These are phyloP conservation scores for Anser brachyrhynchus DNA, from an alignment of 2,113 vertebrate genomes.

Conservation along the genomic window DNA sequence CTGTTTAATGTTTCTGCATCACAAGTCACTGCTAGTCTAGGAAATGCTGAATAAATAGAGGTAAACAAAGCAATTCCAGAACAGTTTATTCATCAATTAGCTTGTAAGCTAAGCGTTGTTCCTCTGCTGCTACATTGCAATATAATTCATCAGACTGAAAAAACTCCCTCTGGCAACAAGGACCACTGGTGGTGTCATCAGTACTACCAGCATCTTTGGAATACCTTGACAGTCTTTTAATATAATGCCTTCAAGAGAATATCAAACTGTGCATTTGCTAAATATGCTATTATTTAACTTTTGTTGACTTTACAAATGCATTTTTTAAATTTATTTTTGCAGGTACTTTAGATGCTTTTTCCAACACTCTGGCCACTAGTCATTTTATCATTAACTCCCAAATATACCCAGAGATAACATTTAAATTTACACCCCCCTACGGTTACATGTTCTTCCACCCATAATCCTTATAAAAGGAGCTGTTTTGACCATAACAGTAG, in stretches of 20 bases:
- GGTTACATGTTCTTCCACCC: not conserved
- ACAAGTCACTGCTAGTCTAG: not conserved
- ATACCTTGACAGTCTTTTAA: not conserved
- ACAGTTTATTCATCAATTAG: slow-evolving; percentile 18
- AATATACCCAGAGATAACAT: not conserved
- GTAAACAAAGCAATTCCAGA: slow-evolving; percentile 5
- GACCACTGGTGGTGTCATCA: not conserved
- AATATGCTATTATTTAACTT: not conserved
- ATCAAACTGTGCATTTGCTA: not conserved
- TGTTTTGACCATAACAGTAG: not conserved
- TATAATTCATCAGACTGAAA: slow-evolving; percentile 30
- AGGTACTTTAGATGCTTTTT: not conserved
- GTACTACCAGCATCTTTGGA: not conserved
- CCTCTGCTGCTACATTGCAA: not conserved
- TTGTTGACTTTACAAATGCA: not conserved
- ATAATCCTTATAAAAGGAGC: not conserved
- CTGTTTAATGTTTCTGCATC: not conserved
- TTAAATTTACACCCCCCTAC: not conserved
- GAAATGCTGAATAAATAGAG: not conserved
- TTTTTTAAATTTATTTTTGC: not conserved
- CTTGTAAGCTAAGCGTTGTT: not conserved
- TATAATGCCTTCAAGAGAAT: not conserved
- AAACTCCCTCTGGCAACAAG: slow-evolving; percentile 8
- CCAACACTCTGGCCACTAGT: not conserved
- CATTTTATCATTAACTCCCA: not conserved